Percentiles rank a stretch among this genome's conserved stretches.
phyloP scores from a whole-genome alignment of 2,113 vertebrate genomes.

The Triplophysa dalaica region DNA sequence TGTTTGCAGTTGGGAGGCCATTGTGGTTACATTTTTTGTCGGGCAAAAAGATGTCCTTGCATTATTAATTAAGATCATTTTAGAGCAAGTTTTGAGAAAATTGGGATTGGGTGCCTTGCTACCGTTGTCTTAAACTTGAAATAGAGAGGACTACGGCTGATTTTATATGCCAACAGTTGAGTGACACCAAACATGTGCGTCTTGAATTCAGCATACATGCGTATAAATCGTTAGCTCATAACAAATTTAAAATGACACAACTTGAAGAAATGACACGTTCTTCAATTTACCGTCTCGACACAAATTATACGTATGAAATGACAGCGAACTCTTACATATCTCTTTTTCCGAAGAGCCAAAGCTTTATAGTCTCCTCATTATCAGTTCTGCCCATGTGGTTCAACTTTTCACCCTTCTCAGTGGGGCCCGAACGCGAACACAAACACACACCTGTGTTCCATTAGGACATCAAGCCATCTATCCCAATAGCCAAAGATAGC shows the following conservation, averaged over 20 bases:
- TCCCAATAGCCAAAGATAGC: conserved; percentile 66
- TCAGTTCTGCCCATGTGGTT: conserved; percentile 90
- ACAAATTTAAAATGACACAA: conserved; percentile 28
- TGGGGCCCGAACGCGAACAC: conserved; percentile 89
- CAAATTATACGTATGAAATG: conserved; percentile 10
- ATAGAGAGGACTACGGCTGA: neutral
- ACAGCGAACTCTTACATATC: conserved; percentile 16
- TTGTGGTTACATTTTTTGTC: no score
- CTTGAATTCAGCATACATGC: conserved; percentile 6
- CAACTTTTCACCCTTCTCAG: conserved; percentile 95
- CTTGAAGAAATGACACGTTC: neutral
- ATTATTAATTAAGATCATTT: no score
- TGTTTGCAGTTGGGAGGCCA: no score
- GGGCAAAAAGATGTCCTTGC: no score
- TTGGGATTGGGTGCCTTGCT: no score
- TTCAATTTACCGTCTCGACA: conserved; percentile 14
- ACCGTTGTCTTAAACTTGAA: no score
- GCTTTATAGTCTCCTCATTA: conserved; percentile 74
- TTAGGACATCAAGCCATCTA: conserved; percentile 73
- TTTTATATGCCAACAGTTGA: conserved; percentile 2
- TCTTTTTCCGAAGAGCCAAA: conserved; percentile 33
- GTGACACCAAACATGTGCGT: neutral
- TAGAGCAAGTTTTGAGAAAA: no score
- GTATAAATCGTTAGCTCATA: neutral
- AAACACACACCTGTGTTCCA: conserved; percentile 85